Evolutionary conservation across 1,140 invertebrate species (phyloP).

Genomic region (Caenorhabditis elegans): WBcel235 BX284603.4:12479501-12480000

Average conservation of each 20-base stretch:
- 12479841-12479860: not conserved
- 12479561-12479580: too few species aligned
- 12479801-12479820: not conserved
- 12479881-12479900: not conserved
- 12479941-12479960: slow-evolving; percentile 32
- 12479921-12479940: slow-evolving; percentile 31
- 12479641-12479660: not conserved
- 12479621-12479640: not conserved
- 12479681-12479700: not conserved
- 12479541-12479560: not conserved
- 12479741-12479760: not conserved
- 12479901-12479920: slow-evolving; percentile 16
- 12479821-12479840: not conserved
- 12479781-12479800: slow-evolving; percentile 1
- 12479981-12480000: not conserved
- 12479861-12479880: slow-evolving; percentile 1
- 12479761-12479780: not conserved
- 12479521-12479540: too few species aligned
- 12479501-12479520: too few species aligned
- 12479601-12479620: too few species aligned
- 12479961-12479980: not conserved
- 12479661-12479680: not conserved
- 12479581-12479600: too few species aligned
- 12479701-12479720: not conserved
- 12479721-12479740: not conserved